These are phyloP conservation scores for Morelia viridis DNA, from an alignment of 2,797 vertebrate species.

Conservation along the genomic window DNA sequence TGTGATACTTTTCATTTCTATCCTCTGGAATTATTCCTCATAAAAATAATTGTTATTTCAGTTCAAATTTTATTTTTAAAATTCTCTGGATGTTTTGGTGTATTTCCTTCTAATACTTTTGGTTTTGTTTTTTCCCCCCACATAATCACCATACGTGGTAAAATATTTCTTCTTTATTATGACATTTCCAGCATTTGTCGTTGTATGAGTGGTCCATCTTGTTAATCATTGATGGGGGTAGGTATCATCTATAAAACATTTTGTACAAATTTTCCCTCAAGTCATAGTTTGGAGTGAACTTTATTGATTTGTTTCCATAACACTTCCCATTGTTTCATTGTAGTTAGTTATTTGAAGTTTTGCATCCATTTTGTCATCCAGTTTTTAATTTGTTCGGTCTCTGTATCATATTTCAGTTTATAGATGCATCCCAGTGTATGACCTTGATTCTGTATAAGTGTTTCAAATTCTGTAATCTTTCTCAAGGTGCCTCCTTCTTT, in stretches of 20 bases:
- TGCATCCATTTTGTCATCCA: background rate
- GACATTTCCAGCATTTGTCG: background rate
- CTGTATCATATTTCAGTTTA: background rate
- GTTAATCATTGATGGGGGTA: background rate
- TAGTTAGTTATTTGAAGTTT: background rate
- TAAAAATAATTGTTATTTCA: background rate
- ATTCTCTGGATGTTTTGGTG: background rate
- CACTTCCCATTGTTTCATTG: background rate
- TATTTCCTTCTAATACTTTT: background rate
- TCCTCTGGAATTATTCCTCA: background rate
- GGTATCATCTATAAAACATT: background rate
- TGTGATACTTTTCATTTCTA: background rate
- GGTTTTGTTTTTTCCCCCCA: background rate
- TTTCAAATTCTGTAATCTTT: background rate
- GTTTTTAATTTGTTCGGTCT: background rate
- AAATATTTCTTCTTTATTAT: background rate
- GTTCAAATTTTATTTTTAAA: background rate
- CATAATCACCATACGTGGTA: background rate
- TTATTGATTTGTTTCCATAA: background rate
- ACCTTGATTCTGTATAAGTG: background rate
- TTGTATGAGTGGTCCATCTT: background rate
- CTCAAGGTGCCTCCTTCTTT: background rate
- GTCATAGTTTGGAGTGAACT: background rate
- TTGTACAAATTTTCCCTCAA: background rate
- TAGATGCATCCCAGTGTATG: background rate